Conservation (phyloP, 2,797 vertebrate genomes). For the Gadopsis marmoratus region DNA sequence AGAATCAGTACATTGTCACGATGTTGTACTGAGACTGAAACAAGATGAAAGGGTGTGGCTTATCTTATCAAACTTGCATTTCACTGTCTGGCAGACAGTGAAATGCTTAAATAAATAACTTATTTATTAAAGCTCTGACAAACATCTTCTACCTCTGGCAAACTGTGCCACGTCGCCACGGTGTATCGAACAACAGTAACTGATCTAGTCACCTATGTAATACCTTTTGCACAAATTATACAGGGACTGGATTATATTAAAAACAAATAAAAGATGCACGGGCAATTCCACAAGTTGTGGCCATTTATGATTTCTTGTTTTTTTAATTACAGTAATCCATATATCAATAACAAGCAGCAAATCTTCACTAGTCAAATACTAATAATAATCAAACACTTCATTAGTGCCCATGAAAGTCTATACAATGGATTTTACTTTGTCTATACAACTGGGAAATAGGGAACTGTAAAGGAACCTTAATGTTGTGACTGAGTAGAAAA, state of each 20-base stretch:
- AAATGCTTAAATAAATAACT: conserved; percentile 29
- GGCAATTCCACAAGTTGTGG: not conserved
- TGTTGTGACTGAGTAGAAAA: conserved; percentile 71
- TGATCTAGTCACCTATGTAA: not conserved
- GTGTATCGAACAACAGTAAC: not conserved
- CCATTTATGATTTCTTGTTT: not conserved
- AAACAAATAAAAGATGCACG: conserved; percentile 19
- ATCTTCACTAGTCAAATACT: too few species aligned
- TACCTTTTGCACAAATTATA: not conserved
- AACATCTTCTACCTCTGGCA: conserved; percentile 27
- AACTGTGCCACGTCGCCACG: conserved; percentile 31
- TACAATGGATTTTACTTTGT: not conserved
- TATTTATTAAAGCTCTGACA: conserved; percentile 41
- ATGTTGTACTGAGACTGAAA: not conserved
- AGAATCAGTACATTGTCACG: not conserved
- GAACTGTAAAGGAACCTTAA: not conserved
- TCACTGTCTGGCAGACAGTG: not conserved
- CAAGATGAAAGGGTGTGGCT: not conserved
- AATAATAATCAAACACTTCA: too few species aligned
- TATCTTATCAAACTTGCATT: not conserved
- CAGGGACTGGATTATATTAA: not conserved
- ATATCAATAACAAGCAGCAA: conserved; percentile 16
- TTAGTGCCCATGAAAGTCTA: not conserved
- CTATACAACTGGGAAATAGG: not conserved
- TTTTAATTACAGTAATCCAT: not conserved